Evolutionary conservation across 2,888 invertebrate genomes (phyloP).

Genomic region (Lepeophtheirus nordmannii): DNA sequence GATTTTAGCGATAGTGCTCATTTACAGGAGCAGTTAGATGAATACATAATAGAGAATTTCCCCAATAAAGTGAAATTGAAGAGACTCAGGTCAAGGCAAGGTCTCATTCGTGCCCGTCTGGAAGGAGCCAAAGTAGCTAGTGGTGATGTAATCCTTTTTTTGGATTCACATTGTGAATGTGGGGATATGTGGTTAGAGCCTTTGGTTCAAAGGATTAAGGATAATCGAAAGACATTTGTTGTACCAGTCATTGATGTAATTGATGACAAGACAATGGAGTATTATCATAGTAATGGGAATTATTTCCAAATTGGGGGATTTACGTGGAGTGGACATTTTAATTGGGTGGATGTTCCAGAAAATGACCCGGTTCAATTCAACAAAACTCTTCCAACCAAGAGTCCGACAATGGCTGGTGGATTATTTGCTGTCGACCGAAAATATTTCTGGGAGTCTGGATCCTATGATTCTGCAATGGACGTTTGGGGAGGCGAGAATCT

Average conservation of each 20-base stretch:
- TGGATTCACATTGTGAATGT: constrained; percentile 83
- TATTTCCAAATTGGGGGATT: constrained; percentile 51
- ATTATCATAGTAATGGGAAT: constrained; percentile 43
- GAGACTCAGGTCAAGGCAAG: constrained; percentile 56
- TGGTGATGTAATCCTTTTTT: constrained; percentile 65
- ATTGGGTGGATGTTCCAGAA: constrained; percentile 65
- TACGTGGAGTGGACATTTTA: constrained; percentile 79
- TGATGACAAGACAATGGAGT: constrained; percentile 59
- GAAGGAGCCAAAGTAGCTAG: constrained; percentile 67
- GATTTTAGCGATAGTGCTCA: constrained; percentile 40
- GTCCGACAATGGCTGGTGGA: constrained; percentile 98
- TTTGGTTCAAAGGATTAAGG: constrained; percentile 63
- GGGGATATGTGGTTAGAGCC: constrained; percentile 73
- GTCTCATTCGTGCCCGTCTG: constrained; percentile 74
- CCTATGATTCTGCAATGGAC: constrained; percentile 90
- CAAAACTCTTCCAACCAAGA: constrained; percentile 44
- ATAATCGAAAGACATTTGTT: constrained; percentile 58
- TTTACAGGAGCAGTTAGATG: constrained; percentile 26
- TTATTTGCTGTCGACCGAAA: constrained; percentile 78
- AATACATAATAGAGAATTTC: constrained; percentile 7
- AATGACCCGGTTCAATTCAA: constrained; percentile 42
- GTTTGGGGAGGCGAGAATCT: constrained; percentile 96
- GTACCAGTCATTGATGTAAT: constrained; percentile 93
- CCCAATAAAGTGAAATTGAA: constrained; percentile 47
- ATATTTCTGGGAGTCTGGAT: constrained; percentile 90